Base-by-base conservation (phyloP, 2,797 vertebrate genomes). In the Acanthurus tractus region DNA sequence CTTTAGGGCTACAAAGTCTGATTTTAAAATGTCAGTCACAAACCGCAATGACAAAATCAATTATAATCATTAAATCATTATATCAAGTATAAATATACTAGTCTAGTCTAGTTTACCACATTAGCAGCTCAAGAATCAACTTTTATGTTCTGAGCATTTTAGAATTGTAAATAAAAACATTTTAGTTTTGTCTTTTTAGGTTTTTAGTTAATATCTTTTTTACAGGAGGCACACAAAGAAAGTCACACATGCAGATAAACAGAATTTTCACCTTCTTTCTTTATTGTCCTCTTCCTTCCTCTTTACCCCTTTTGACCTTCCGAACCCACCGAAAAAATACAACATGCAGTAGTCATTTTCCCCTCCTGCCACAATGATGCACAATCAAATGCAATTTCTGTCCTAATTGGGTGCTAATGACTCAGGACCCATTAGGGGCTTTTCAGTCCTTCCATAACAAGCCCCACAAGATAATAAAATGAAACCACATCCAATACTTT, bases 331-430 rank as follows among this genome's bases (percentile, higher is more conserved):
- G 2, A 68, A 56, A 69, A 44, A 25, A 10, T 22, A 14, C 23
- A 40, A 34, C 34, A 42, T 15, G 22, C 63, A 65, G 23, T 52
- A 58, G 22, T 63, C 22, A 52, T 81, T 50, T 54, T 17, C 40
- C 56, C 38, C 61, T 78, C 49, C 63, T 59, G 62, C 74, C 45
- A 17, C 59, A 81, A 69, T 63, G 62, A 75, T 74, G 61, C 66
- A 74, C 79, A 74, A 82, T 76, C 69, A 80, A 74, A 67, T 68
- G 64, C 63, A 81, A 74, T 86, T 79, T 76, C 71, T 67, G 11
- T 55, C 63, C 63, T 79, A 57, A 88, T 72, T 86, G 81, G 76
- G 82, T 85, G 85, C 88, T 89, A 84, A 87, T 81, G 84, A 81
- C 67, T 78, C 44, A 52, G 44, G 63, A 81, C 78, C 87, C 65